Evolutionary conservation across 2,113 vertebrate genomes (phyloP).

Genomic region (Nicator chloris): DNA sequence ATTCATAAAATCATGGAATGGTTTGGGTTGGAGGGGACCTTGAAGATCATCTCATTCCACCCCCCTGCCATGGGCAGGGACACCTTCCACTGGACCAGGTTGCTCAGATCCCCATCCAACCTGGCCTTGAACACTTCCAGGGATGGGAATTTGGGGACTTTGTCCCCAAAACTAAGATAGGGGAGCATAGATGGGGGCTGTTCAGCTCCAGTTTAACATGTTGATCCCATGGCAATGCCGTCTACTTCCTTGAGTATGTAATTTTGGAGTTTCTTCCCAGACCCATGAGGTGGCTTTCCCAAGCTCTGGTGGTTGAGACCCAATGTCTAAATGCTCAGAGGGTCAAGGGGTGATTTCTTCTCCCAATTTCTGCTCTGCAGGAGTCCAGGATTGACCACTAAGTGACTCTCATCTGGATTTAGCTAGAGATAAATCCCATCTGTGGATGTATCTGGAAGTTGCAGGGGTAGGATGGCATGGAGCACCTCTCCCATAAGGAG

Average conservation of each 20-base stretch:
- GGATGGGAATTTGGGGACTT: neutral
- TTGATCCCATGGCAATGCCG: rapidly evolving
- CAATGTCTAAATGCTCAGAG: neutral
- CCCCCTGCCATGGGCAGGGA: neutral
- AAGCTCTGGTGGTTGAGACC: neutral
- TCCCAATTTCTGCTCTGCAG: neutral
- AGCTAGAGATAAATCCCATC: neutral
- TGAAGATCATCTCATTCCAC: rapidly evolving
- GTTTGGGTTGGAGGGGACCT: neutral
- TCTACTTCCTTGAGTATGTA: rapidly evolving
- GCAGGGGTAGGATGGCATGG: rapidly evolving
- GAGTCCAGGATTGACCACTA: rapidly evolving
- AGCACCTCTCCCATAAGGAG: neutral
- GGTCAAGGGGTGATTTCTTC: neutral
- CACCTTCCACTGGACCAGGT: neutral
- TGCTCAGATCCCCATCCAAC: neutral
- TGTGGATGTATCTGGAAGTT: neutral
- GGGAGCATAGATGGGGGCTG: neutral
- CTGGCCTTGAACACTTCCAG: neutral
- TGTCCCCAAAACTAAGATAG: neutral
- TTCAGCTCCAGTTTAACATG: neutral
- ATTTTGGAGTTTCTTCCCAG: neutral
- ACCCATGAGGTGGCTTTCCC: neutral
- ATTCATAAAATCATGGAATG: neutral
- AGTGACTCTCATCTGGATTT: neutral